These are phyloP conservation scores for Abrostola triplasia DNA, from an alignment of 2,888 invertebrate genomes.

Conservation along the genomic window DNA sequence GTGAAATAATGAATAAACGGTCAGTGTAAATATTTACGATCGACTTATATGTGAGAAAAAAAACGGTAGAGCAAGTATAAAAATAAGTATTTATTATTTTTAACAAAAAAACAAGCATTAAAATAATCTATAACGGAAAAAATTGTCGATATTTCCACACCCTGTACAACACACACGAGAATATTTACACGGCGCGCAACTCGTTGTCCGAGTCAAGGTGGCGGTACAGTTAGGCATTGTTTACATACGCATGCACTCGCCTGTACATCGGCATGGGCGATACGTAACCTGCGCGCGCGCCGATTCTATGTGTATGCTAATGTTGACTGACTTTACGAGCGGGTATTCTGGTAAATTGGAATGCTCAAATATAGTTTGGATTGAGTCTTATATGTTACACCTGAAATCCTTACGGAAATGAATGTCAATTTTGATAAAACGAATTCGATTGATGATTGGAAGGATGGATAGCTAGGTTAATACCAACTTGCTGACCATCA, in stretches of 20 bases:
- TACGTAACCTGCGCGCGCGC: not conserved
- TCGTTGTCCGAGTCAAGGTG: constrained; percentile 59
- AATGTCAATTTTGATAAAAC: too few relatives aligned
- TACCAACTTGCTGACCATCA: too few relatives aligned
- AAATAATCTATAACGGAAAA: not conserved
- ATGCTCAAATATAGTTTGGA: too few relatives aligned
- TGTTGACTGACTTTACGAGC: constrained; percentile 31
- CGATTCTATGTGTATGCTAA: constrained; percentile 34
- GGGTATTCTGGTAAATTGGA: too few relatives aligned
- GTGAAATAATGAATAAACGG: too few relatives aligned
- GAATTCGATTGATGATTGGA: too few relatives aligned
- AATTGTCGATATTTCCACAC: not conserved
- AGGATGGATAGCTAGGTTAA: too few relatives aligned
- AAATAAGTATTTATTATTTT: too few relatives aligned
- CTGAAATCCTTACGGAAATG: too few relatives aligned
- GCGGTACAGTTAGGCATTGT: constrained; percentile 70
- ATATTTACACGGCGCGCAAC: constrained; percentile 38
- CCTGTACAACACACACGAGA: constrained; percentile 39
- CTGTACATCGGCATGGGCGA: constrained; percentile 20
- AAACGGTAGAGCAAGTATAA: not conserved
- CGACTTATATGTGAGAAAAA: not conserved
- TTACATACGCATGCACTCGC: constrained; percentile 47
- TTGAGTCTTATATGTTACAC: too few relatives aligned
- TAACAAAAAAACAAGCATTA: too few relatives aligned
- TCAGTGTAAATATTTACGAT: not conserved